Base-by-base conservation (phyloP, 1,140 invertebrate species). In the Drosophila lini region DNA sequence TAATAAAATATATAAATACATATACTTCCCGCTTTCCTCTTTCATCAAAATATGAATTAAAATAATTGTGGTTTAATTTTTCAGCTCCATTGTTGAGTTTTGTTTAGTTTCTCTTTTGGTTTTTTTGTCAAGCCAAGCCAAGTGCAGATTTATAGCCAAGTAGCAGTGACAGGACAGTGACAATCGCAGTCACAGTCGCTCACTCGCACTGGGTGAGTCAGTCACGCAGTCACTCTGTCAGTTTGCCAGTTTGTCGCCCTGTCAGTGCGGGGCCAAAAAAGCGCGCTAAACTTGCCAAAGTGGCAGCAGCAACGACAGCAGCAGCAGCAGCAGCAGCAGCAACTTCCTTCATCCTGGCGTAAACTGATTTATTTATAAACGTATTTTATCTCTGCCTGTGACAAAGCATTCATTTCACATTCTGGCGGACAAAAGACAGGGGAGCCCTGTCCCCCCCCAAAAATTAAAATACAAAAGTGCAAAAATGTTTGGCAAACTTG, bases 301-400 rank as follows among this genome's bases (percentile, higher is more conserved):
- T 52, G 50, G 41, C 60, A 79, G 45, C 65, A 28, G 45, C 50
- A 19, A 19, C 19, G 19, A 19, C 19, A 61, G 60, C 68, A 50
- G 42, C 31, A 31, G 32, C 64, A 71, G 59, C 62, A 75, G 57
- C 36, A 58, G 32, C 64, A 71, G 59, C 62, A 75, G 57, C 36
- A 58, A 80, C 81, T 79, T 78, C 70, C 62, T 81, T 78, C 80
- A 86, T 86, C 76, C 76, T 88, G 82, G 59, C 48, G 36, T 60
- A 81, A 81, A 78, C 81, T 88, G 83, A 88, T 88, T 88, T 88
- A 88, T 88, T 88, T 88, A 83, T 88, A 88, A 83, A 88, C 83
- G 67, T 78, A 80, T 71, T 88, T 88, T 88, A 83, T 83, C 77
- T 88, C 80, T 80, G 77, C 40, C 77, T 68, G 55, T 68, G 61